These are phyloP conservation scores for Misgurnus mizolepis DNA, from an alignment of 2,113 vertebrate genomes.

Conservation along the genomic window DNA sequence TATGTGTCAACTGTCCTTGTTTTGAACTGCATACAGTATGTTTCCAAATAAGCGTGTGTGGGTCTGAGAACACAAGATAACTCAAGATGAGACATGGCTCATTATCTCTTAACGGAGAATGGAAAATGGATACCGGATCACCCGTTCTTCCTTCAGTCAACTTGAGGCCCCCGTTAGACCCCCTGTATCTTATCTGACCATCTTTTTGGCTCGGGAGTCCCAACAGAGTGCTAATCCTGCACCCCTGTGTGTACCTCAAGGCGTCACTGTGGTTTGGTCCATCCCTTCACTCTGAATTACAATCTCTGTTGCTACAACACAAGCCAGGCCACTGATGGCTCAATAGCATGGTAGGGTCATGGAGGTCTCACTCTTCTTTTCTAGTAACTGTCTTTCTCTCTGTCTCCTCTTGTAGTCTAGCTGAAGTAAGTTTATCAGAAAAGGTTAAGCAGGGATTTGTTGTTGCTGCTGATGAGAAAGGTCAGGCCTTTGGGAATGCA, in stretches of 20 bases:
- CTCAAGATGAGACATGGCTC: slow-evolving; percentile 32
- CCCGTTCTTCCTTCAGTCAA: neutral
- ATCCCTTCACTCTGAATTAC: slow-evolving; percentile 69
- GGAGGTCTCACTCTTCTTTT: slow-evolving; percentile 52
- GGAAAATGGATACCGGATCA: slow-evolving; percentile 38
- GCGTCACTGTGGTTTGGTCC: slow-evolving; percentile 39
- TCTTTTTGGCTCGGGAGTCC: slow-evolving; percentile 50
- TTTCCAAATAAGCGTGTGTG: slow-evolving; percentile 8
- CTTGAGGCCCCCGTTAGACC: slow-evolving; percentile 39
- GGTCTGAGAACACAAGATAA: slow-evolving; percentile 29
- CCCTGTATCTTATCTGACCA: slow-evolving; percentile 67
- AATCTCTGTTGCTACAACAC: slow-evolving; percentile 51
- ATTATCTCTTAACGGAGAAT: slow-evolving; percentile 38
- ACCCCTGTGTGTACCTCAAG: slow-evolving; percentile 56
- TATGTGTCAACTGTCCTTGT: slow-evolving; percentile 11
- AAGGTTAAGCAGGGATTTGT: slow-evolving; percentile 75
- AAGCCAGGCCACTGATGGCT: slow-evolving; percentile 64
- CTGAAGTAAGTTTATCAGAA: slow-evolving; percentile 73
- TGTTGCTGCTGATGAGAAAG: slow-evolving; percentile 47
- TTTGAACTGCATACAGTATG: slow-evolving; percentile 3
- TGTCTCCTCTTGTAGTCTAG: slow-evolving; percentile 60
- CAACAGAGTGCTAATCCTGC: slow-evolving; percentile 65
- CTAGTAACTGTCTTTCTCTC: slow-evolving; percentile 22
- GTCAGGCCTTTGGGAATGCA: slow-evolving; percentile 72
- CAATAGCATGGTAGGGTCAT: slow-evolving; percentile 50